phyloP scores from a whole-genome alignment of 2,113 vertebrate genomes.

The Eolophus roseicapilla region DNA sequence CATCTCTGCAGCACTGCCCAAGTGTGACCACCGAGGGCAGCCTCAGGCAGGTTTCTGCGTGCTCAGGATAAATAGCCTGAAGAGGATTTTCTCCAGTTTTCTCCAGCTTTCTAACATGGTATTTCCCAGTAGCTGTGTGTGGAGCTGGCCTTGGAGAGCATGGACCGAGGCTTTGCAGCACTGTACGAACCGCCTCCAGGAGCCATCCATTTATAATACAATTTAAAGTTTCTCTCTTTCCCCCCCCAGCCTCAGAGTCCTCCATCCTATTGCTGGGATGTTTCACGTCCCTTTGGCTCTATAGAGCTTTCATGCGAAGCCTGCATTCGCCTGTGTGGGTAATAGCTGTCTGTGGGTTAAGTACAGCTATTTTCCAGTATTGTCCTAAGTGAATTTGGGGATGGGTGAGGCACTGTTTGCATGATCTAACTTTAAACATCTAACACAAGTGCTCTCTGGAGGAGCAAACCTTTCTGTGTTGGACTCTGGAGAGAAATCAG shows the following conservation, averaged over 20 bases:
- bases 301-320: background rate
- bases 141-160: background rate
- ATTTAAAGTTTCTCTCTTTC: background rate
- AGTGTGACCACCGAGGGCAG: accelerated
- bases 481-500: background rate
- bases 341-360: background rate
- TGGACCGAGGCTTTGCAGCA: accelerated
- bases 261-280: background rate
- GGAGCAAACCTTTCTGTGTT: background rate
- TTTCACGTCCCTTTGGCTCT: background rate
- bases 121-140: background rate
- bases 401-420: background rate
- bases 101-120: background rate
- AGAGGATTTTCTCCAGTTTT: background rate
- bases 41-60: background rate
- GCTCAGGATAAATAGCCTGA: background rate
- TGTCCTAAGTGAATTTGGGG: background rate
- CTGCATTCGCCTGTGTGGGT: background rate
- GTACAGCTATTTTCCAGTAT: background rate
- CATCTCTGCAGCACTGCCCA: background rate
- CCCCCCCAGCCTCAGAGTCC: background rate
- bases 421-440: background rate
- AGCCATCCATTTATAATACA: background rate
- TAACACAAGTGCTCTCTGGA: background rate
- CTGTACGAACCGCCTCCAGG: background rate